Evolutionary conservation across 2,113 vertebrate genomes (phyloP), one percentile per base, ranked within the genome.

Genomic region (Oophaga pumilio): DNA sequence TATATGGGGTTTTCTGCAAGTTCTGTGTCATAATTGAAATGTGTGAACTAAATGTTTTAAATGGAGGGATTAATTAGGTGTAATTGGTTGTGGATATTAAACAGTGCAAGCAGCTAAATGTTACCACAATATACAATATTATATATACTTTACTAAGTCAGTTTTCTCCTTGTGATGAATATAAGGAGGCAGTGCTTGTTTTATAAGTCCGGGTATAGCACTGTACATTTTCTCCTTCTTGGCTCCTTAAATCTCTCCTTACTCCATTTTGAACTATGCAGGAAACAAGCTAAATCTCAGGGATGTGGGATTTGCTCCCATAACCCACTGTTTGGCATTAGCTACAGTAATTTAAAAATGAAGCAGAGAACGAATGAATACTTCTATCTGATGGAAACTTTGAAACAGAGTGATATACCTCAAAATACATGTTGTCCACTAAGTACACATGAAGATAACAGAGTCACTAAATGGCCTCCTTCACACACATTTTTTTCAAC

Each of bases 251-350:
- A 18, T 77, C 49, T 77, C 10, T 24, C 22, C 50, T 4, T 7
- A 53, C 11, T 22, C 26, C 66, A 20, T 52, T 50, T 20, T 62
- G 7, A 22, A 22, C 57, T 81, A 80, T 81, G 79, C 26, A 81
- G 79, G 18, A 81, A 33, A 62, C 7, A 5, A 81, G 79, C 53
- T 22, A 18, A 62, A 43, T 49, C 79, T 64, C 79, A 81, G 79
- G 79, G 10, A 62, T 62, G 4, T 81, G 79, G 59, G 8, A 62
- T 81, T 12, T 81, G 28, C 33, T 62, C 28, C 79, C 20, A 22
- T 62, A 62, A 62, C 18, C 59, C 59, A 62, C 17, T 60, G 56
- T 26, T 78, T 57, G 17, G 8, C 78, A 33, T 11, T 60, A 28
- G 15, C 11, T 60, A n/a, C n/a, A n/a, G n/a, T n/a, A 12, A 22